These are phyloP conservation scores for Pantherophis guttatus DNA, from an alignment of 2,113 vertebrate genomes.

Conservation along the genomic window DNA sequence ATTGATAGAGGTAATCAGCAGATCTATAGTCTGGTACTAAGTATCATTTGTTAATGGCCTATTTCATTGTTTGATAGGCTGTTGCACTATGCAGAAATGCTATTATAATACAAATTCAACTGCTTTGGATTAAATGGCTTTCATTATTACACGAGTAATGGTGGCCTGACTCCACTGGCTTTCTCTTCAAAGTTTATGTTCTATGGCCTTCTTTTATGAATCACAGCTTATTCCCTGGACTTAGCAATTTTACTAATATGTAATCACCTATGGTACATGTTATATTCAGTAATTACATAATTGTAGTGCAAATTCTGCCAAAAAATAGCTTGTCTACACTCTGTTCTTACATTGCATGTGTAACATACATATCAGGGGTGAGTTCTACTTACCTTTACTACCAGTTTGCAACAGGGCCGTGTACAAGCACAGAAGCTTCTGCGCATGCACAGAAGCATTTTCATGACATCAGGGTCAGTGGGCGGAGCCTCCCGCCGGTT, in stretches of 20 bases:
- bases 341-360: background rate
- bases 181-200: background rate
- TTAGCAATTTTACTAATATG: background rate
- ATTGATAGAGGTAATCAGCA: constrained; percentile 8
- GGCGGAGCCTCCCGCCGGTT: too few species aligned
- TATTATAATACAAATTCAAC: background rate
- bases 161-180: background rate
- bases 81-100: background rate
- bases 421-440: too few species aligned
- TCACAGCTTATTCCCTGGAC: background rate
- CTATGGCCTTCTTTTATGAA: background rate
- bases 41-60: constrained; percentile 16
- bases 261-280: background rate
- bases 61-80: background rate
- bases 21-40: background rate
- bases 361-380: background rate
- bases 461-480: too few species aligned
- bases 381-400: too few species aligned
- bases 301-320: background rate
- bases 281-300: background rate
- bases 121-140: background rate
- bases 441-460: too few species aligned
- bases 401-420: too few species aligned
- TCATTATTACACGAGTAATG: background rate
- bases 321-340: background rate